Base-by-base conservation (phyloP, 2,888 invertebrate genomes). In the Himalopsyche tibetana region DNA sequence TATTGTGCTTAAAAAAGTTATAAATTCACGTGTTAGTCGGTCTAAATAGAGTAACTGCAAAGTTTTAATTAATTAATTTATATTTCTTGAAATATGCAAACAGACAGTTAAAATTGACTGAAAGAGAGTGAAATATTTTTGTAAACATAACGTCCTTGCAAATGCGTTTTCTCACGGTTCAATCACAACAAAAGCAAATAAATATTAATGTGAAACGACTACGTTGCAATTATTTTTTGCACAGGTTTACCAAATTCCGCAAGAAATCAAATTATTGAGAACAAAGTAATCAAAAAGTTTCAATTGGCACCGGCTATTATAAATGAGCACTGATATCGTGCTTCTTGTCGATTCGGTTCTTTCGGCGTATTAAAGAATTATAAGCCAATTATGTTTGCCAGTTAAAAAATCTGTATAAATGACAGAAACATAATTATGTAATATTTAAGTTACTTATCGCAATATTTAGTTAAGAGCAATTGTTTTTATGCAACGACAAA, bases 181-280 rank as follows among this genome's bases (percentile, higher is more conserved):
- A 36, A 74, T 74, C 74, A 74, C 36, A 74, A 19, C 74, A 36
- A 74, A 74, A 36, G 19, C 74, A 74, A 74, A 74, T 36, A 74
- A 74, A 74, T 38, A 74, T 38, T 38, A 36, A 74, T 74, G 74
- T 74, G 74, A 74, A 74, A 74, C 74, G 74, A 15, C 74, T 36
- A 15, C 38, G 74, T 36, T 15, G 74, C 74, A 74, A 74, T 74
- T 74, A 74, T 74, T 74, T 69, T 74, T 74, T 74, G 74, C 74
- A 74, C 74, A 36, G 36, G 74, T 74, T 74, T 74, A 15, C 74
- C 74, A 38, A 74, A 74, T 74, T 74, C 74, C 36, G 36, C 74
- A 74, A 74, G 74, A 74, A 74, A 74, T 74, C 74, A 74, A 74
- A 74, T 36, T 74, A 74, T 74, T 74, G 74, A 74, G 74, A 74